Evolutionary conservation across 1,140 invertebrate genomes (phyloP), one percentile per base, ranked within the genome.

Genomic region (Triops cancriformis): DNA sequence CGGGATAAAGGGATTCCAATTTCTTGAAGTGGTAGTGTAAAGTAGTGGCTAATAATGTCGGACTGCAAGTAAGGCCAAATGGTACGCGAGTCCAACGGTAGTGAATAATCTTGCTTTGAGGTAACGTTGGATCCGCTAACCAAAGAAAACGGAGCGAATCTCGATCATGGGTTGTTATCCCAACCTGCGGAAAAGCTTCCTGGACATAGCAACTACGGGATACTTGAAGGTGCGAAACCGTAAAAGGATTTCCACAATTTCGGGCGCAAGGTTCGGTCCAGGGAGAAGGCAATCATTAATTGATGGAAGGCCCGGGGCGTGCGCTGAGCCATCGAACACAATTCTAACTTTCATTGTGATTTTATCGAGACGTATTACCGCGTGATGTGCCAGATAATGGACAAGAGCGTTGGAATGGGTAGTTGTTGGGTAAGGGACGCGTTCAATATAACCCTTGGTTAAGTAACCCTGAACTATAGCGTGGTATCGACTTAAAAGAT

Each of bases 1-100:
- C 73, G 23, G 73, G 73, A 37, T 27, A 74, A 37, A 27, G 12
- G 31, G 26, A 27, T 12, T 74, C 73, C 73, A 74, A 18, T 27
- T 37, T 28, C 31, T 74, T 74, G 9, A 80, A 72, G 72, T 80
- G 79, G n/a, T 37, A 73, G 43, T 76, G 72, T 11, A 74, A n/a
- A 9, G 31, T 74, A 27, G 14, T 37, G 18, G 73, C 73, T 74
- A 74, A 74, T 6, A 74, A 28, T 18, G 31, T 7, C 10, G 73
- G 73, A 37, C 73, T 74, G 26, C 73, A 14, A 11, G 73, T 28
- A 28, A 74, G 73, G 11, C 73, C 73, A n/a, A 74, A 74, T 0
- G 73, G 73, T 74, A 74, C 73, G 26, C 73, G 14, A 6, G 26
- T 74, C 73, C 73, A 74, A 18, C 73, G 23, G 26, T 74, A 74